Percentiles rank a stretch among this genome's conserved stretches.
These are phyloP conservation scores for Oxyura jamaicensis DNA, from an alignment of 2,113 vertebrate species.

Conservation along the genomic window DNA sequence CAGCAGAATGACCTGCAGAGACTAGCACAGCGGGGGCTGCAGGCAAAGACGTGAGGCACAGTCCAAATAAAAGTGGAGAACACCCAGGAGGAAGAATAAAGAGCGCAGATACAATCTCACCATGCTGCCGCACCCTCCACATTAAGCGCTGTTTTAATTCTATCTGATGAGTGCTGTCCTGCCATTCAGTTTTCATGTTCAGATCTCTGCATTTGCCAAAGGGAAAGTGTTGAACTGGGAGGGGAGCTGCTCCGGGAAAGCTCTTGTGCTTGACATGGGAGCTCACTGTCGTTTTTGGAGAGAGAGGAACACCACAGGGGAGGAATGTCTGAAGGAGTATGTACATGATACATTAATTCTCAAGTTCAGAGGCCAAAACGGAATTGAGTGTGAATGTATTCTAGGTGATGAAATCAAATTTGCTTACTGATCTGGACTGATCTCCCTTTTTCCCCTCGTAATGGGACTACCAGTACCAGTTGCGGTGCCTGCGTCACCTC, in stretches of 20 bases:
- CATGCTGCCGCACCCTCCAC: not conserved
- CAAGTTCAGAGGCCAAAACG: not conserved
- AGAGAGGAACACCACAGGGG: accelerated
- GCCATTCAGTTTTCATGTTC: not conserved
- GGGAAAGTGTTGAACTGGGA: not conserved
- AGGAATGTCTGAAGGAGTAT: not conserved
- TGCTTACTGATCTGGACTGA: not conserved
- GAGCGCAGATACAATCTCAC: not conserved
- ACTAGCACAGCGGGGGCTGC: not conserved
- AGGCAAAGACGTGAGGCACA: not conserved
- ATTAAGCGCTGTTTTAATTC: not conserved
- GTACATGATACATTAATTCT: not conserved
- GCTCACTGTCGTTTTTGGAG: not conserved
- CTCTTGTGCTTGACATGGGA: not conserved
- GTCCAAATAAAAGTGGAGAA: not conserved
- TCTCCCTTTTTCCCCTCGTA: not conserved
- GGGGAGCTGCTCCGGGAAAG: not conserved
- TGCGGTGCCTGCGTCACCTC: not conserved
- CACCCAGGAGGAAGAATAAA: not conserved
- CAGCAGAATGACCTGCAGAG: not conserved
- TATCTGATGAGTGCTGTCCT: not conserved
- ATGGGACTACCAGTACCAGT: not conserved
- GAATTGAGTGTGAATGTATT: not conserved
- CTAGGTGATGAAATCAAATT: not conserved
- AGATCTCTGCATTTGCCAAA: not conserved